Evolutionary conservation across 2,888 invertebrate species (phyloP), one percentile per base, ranked within the genome.

Genomic region (Syrphus vitripennis): DNA sequence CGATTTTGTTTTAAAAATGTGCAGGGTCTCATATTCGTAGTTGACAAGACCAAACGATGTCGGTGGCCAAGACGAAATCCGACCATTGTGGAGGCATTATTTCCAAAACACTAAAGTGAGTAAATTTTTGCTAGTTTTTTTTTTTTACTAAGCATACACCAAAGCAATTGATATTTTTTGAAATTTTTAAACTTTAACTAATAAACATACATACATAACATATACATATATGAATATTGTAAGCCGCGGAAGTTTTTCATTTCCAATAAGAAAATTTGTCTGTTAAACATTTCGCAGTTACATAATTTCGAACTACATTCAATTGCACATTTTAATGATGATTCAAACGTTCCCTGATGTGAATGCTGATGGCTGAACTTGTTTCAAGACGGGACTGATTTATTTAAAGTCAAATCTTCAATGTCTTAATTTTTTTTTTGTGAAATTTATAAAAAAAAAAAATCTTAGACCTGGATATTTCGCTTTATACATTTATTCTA

Each of bases 11-110:
- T 89, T 88, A 48, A n/a, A n/a, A 26, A 67, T 88, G 88, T 84
- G 89, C 93, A 97, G 97, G 98, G 98, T 94, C 96, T 99, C 94
- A 99, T 99, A 94, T 99, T 99, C 93, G 99, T 99, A 93, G 99
- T 99, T 93, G 99, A 99, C 95, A 99, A n/a, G n/a, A n/a, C n/a
- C n/a, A n/a, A n/a, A 98, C 95, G 98, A 98, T 93, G 98, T 98
- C 88, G 98, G 98, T 93, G 98, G 98, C 93, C 98, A 98, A 94
- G 98, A 98, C 94, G 98, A 98, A 96, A 98, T 98, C 94, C 95
- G 98, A 93, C 98, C 98, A 90, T 94, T 98, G 92, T 98, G 98
- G 98, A 96, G 98, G 95, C 98, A 98, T 94, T 98, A 98, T 94
- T 98, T 98, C 95, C 98, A 98, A 94, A 98, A 98, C 93, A 98